Evolutionary conservation across 2,797 vertebrate genomes (phyloP).

Genomic region (Karalla daura): DNA sequence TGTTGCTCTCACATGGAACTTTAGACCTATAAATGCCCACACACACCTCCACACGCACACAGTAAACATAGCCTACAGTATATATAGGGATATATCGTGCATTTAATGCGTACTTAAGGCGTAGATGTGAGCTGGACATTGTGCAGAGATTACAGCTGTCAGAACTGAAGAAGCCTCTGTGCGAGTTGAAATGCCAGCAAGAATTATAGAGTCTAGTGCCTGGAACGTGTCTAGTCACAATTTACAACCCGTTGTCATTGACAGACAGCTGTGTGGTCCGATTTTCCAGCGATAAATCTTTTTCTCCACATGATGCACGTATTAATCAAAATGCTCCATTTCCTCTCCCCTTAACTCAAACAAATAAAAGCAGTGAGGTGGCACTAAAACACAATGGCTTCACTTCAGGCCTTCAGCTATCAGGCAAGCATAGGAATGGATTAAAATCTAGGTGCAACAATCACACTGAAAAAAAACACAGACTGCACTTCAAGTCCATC

Average conservation of each 20-base stretch:
- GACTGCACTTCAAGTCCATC: too few species aligned
- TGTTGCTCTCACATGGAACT: not conserved
- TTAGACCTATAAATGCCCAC: not conserved
- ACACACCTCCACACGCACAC: not conserved
- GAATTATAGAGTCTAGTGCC: too few species aligned
- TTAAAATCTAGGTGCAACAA: too few species aligned
- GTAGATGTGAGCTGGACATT: not conserved
- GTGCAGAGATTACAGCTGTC: too few species aligned
- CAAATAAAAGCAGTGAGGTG: not conserved
- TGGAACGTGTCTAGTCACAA: too few species aligned
- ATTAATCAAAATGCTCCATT: not conserved
- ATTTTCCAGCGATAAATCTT: not conserved
- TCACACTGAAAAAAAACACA: too few species aligned
- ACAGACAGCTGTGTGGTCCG: too few species aligned
- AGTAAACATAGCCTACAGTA: not conserved
- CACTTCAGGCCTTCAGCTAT: not conserved
- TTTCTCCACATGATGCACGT: not conserved
- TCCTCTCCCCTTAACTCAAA: not conserved
- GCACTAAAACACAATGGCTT: not conserved
- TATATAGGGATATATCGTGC: not conserved
- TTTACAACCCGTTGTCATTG: too few species aligned
- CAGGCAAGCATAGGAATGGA: too few species aligned
- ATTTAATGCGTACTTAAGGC: not conserved
- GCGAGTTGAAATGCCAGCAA: too few species aligned
- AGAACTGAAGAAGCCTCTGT: too few species aligned